Evolutionary conservation across 2,888 invertebrate genomes (phyloP).

Genomic region (Eurytoma adleriae): DNA sequence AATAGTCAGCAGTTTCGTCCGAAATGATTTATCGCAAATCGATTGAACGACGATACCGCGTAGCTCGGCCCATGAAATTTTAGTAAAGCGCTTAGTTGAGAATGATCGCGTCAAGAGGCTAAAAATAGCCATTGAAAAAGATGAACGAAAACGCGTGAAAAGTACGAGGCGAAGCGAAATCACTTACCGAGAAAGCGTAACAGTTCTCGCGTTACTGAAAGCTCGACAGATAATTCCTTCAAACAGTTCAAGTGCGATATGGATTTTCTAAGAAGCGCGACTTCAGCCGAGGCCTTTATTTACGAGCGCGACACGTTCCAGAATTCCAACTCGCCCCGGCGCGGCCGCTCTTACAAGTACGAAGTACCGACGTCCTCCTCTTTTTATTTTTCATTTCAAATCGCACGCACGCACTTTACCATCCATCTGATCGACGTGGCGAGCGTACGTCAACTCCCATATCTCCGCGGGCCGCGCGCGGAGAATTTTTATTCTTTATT

Average conservation of each 20-base stretch:
- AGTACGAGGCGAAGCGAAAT: not conserved
- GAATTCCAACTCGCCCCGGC: slow-evolving; percentile 31
- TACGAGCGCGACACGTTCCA: slow-evolving; percentile 47
- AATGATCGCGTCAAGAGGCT: too few relatives aligned
- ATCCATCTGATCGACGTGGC: slow-evolving; percentile 25
- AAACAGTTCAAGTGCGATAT: slow-evolving; percentile 32
- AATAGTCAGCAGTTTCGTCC: too few relatives aligned
- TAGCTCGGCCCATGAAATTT: too few relatives aligned
- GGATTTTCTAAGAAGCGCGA: slow-evolving; percentile 51
- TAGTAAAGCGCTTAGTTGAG: too few relatives aligned
- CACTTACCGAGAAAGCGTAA: not conserved
- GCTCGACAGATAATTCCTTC: slow-evolving; percentile 21
- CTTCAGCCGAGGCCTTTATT: slow-evolving; percentile 42
- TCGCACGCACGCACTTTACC: slow-evolving; percentile 7
- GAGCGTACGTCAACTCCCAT: not conserved
- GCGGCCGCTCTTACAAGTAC: slow-evolving; percentile 9
- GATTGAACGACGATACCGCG: too few relatives aligned
- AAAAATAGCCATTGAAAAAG: too few relatives aligned
- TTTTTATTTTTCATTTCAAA: not conserved
- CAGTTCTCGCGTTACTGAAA: slow-evolving; percentile 9
- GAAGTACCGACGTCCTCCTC: not conserved
- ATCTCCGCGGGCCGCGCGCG: not conserved
- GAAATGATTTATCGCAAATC: too few relatives aligned
- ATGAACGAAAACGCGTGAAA: too few relatives aligned
- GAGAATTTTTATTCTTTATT: not conserved